These are phyloP conservation scores for Scleropages formosus DNA, from an alignment of 2,797 vertebrate genomes.

Conservation along the genomic window DNA sequence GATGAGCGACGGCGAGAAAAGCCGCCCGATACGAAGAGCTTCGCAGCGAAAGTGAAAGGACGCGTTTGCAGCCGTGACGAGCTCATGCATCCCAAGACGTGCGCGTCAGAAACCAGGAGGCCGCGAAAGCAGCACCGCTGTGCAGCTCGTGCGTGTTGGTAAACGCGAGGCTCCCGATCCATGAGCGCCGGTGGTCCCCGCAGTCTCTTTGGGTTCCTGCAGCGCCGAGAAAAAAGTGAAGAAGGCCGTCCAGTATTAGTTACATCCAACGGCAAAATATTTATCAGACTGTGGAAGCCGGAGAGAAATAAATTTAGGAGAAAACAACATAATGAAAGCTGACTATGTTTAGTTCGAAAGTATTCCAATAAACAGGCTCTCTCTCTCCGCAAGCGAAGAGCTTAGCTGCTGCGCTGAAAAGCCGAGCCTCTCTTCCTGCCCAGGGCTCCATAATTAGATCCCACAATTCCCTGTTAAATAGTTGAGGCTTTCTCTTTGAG, in stretches of 20 bases:
- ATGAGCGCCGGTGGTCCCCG: conserved; percentile 62
- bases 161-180: too few relatives aligned
- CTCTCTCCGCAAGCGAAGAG: conserved; percentile 63
- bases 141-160: conserved; percentile 19
- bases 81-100: neutral
- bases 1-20: conserved; percentile 30
- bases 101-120: conserved; percentile 28
- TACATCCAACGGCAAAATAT: conserved; percentile 55
- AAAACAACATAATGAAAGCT: conserved; percentile 63
- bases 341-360: conserved; percentile 73
- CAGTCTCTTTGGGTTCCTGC: conserved; percentile 42
- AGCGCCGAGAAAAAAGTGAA: conserved; percentile 63
- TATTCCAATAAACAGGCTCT: conserved; percentile 69
- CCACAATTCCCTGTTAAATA: conserved; percentile 73
- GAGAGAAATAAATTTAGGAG: conserved; percentile 61
- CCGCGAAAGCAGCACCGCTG: neutral
- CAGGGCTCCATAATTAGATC: conserved; percentile 70
- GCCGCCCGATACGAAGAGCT: conserved; percentile 24
- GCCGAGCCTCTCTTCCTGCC: conserved; percentile 70
- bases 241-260: conserved; percentile 42
- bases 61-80: too few relatives aligned
- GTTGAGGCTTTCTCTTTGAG: conserved; percentile 73
- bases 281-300: conserved; percentile 62
- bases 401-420: conserved; percentile 60
- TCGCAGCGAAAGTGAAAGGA: conserved; percentile 9